Percentiles rank a stretch among this genome's conserved stretches.
Conservation (phyloP, 2,888 invertebrate species). For the Saturnia pavonia region DNA sequence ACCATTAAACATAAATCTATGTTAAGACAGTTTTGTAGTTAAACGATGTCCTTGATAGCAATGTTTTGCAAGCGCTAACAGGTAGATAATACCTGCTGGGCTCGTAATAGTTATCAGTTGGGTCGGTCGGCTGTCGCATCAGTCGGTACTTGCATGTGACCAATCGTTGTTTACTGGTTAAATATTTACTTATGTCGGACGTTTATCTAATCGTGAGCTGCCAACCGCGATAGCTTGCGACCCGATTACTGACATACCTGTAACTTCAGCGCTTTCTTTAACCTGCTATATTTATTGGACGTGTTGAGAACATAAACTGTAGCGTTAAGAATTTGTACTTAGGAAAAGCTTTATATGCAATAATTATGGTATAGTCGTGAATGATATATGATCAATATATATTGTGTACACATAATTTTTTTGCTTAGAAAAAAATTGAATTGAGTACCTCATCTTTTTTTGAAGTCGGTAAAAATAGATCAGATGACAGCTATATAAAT, state of each 20-base stretch:
- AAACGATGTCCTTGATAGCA: slow-evolving; percentile 27
- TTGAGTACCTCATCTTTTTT: too few relatives aligned
- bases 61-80: slow-evolving; percentile 35
- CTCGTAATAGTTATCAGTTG: slow-evolving; percentile 9
- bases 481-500: too few relatives aligned
- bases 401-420: too few relatives aligned
- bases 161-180: slow-evolving; percentile 67
- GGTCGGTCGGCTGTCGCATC: slow-evolving; percentile 5
- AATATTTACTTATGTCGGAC: slow-evolving; percentile 66
- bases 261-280: slow-evolving; percentile 59
- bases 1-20: not conserved
- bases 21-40: not conserved
- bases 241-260: slow-evolving; percentile 75
- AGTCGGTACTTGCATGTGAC: slow-evolving; percentile 31
- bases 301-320: slow-evolving; percentile 18
- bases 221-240: slow-evolving; percentile 73
- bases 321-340: not conserved
- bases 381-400: not conserved
- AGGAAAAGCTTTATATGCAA: not conserved
- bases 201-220: slow-evolving; percentile 74
- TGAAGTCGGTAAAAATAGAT: too few relatives aligned
- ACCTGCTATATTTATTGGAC: slow-evolving; percentile 66
- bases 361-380: not conserved
- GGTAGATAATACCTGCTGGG: slow-evolving; percentile 9
- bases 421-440: too few relatives aligned